Evolutionary conservation across 92 coral and sea anemone genomes (phyloP).

Genomic region (Desmophyllum pertusum): DNA sequence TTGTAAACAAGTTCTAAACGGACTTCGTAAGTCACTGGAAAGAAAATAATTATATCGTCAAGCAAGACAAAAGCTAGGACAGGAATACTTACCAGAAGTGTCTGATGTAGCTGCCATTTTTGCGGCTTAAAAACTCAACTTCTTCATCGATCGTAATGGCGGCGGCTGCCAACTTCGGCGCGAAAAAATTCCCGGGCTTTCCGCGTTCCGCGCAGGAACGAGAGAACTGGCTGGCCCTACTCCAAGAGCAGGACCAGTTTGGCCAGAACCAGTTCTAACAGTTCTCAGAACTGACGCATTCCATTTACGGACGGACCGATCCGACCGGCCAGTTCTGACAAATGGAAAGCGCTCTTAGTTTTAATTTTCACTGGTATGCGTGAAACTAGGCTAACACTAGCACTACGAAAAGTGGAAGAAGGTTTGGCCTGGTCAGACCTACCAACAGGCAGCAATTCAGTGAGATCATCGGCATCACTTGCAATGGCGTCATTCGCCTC

Average conservation of each 20-base stretch:
- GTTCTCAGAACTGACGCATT: not conserved
- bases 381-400: too few species aligned
- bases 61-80: slow-evolving; percentile 4
- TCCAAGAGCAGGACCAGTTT: slow-evolving; percentile 32
- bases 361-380: too few species aligned
- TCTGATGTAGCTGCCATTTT: slow-evolving; percentile 23
- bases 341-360: not conserved
- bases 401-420: too few species aligned
- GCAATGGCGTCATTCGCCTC: too few species aligned
- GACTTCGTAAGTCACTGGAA: too few species aligned
- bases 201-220: slow-evolving; percentile 13
- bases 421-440: too few species aligned
- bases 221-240: slow-evolving; percentile 29
- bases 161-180: not conserved
- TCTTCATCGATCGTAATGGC: too few species aligned
- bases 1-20: too few species aligned
- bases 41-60: not conserved
- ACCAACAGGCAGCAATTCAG: too few species aligned
- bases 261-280: not conserved
- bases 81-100: slow-evolving; percentile 16
- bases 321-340: too few species aligned
- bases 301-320: not conserved
- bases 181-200: slow-evolving; percentile 31
- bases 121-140: slow-evolving; percentile 1
- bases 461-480: too few species aligned